phyloP scores from a whole-genome alignment of 2,888 invertebrate species.

The Chymomyza amoena region DNA sequence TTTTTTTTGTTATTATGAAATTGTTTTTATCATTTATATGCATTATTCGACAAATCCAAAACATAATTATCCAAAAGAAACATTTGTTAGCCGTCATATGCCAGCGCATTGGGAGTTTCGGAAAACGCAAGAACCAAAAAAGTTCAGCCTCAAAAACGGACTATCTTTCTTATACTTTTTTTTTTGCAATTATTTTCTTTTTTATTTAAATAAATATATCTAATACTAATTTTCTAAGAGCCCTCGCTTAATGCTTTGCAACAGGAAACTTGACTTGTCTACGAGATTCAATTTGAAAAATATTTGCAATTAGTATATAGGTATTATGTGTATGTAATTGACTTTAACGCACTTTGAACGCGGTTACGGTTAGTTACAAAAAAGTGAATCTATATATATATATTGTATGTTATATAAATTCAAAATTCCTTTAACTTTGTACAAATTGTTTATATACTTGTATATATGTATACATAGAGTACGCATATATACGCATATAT shows the following conservation, averaged over 20 bases:
- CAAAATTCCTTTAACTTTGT: background rate
- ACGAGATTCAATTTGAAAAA: background rate
- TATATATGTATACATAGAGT: conserved; percentile 5
- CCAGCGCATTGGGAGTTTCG: background rate
- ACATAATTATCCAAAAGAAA: conserved; percentile 37
- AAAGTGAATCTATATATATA: conserved; percentile 17
- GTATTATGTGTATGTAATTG: conserved; percentile 39
- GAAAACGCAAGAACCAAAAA: background rate
- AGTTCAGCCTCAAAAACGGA: background rate
- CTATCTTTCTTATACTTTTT: conserved; percentile 9
- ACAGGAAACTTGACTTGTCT: background rate
- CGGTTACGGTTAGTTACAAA: background rate
- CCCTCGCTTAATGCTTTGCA: background rate
- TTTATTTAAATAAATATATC: background rate
- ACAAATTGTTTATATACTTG: background rate
- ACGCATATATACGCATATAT: conserved; percentile 27
- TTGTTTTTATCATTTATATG: background rate
- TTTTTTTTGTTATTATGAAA: background rate
- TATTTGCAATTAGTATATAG: conserved; percentile 17
- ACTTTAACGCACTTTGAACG: conserved; percentile 34
- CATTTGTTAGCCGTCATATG: background rate
- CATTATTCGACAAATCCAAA: conserved; percentile 44
- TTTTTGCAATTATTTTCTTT: conserved; percentile 14
- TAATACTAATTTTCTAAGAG: background rate
- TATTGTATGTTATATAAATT: conserved; percentile 6